These are phyloP conservation scores for Nothobranchius kuhntae DNA, from an alignment of 2,113 vertebrate species.

Conservation along the genomic window DNA sequence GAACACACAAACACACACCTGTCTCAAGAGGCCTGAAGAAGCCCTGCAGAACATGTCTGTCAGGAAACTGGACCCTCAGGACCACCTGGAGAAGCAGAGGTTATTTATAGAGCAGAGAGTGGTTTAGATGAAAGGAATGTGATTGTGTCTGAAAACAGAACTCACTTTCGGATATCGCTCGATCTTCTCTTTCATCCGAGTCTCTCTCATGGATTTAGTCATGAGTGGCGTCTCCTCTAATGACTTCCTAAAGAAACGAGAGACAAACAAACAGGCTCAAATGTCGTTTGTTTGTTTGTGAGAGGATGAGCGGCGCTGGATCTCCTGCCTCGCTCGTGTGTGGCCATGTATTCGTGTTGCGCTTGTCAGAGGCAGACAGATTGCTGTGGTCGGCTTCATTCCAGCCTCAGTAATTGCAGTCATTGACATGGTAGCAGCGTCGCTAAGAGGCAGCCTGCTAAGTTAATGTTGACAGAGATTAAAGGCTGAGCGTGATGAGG, in stretches of 20 bases:
- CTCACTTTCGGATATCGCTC: slow-evolving; percentile 90
- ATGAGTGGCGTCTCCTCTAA: slow-evolving; percentile 91
- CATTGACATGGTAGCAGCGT: slow-evolving; percentile 51
- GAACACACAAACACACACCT: slow-evolving; percentile 73
- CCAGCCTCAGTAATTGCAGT: slow-evolving; percentile 65
- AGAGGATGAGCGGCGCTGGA: background rate
- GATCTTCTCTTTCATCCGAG: slow-evolving; percentile 88
- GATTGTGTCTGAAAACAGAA: background rate
- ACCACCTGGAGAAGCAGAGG: slow-evolving; percentile 81
- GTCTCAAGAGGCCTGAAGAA: slow-evolving; percentile 91
- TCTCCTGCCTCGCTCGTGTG: slow-evolving; percentile 31
- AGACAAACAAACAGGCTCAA: slow-evolving; percentile 11
- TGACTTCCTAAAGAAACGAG: slow-evolving; percentile 75
- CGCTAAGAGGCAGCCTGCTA: slow-evolving; percentile 49
- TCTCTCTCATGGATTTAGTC: slow-evolving; percentile 85
- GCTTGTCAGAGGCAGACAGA: slow-evolving; percentile 34
- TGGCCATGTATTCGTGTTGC: slow-evolving; percentile 9
- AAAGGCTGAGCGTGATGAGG: slow-evolving; percentile 36
- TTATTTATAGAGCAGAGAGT: background rate
- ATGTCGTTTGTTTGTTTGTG: background rate
- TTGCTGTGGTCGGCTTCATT: slow-evolving; percentile 65
- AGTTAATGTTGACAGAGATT: slow-evolving; percentile 43
- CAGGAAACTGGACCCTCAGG: slow-evolving; percentile 91
- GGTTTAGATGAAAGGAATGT: background rate
- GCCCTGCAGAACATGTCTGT: slow-evolving; percentile 90